phyloP scores from a whole-genome alignment of 2,888 invertebrate genomes.

The Rhingia campestris region DNA sequence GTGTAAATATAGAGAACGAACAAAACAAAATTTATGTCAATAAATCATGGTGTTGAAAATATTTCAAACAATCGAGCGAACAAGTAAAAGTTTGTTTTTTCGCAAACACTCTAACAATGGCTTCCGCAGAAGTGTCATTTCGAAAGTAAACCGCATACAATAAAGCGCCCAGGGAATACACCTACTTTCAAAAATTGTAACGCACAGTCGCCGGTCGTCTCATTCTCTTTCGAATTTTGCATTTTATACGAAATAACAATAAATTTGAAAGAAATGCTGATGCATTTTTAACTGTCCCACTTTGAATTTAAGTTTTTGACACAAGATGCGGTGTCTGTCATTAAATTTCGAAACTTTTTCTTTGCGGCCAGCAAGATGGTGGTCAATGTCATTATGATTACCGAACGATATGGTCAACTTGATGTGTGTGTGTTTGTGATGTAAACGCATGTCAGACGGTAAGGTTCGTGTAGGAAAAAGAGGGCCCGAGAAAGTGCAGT shows the following conservation, averaged over 20 bases:
- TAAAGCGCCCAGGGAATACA: not conserved
- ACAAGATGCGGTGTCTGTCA: slow-evolving; percentile 17
- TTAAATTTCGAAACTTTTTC: slow-evolving; percentile 34
- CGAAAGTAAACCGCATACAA: slow-evolving; percentile 38
- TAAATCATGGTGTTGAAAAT: slow-evolving; percentile 34
- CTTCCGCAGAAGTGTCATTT: not conserved
- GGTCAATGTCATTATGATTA: slow-evolving; percentile 25
- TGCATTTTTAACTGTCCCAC: slow-evolving; percentile 31
- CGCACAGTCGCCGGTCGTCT: not conserved
- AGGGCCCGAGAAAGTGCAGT: slow-evolving; percentile 20
- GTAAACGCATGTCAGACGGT: not conserved
- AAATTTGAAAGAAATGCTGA: slow-evolving; percentile 30
- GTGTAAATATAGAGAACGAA: no score
- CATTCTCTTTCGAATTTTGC: slow-evolving; percentile 13
- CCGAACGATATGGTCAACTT: not conserved
- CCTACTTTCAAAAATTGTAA: slow-evolving; percentile 31
- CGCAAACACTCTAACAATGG: not conserved
- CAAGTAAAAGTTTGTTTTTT: slow-evolving; percentile 39
- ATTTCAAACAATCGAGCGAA: slow-evolving; percentile 19
- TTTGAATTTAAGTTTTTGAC: not conserved
- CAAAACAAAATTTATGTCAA: slow-evolving; percentile 1
- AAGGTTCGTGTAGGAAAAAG: not conserved
- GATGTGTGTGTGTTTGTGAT: not conserved
- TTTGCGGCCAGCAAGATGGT: not conserved
- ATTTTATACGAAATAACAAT: slow-evolving; percentile 19